These are phyloP conservation scores for Xenopus borealis DNA, from an alignment of 2,113 vertebrate species.

Conservation along the genomic window DNA sequence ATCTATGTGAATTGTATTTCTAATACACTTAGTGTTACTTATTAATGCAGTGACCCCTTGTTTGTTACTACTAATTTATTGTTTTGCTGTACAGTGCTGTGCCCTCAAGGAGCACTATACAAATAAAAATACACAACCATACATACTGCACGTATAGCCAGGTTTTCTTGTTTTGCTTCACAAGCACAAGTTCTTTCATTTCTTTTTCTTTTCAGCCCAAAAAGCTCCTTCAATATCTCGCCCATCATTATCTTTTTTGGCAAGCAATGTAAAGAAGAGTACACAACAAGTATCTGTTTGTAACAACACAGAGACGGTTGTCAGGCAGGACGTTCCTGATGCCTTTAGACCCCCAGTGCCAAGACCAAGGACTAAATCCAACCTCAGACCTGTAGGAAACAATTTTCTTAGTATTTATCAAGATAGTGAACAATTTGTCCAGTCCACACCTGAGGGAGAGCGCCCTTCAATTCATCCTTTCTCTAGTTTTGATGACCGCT, in stretches of 20 bases:
- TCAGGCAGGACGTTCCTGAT: conserved; percentile 55
- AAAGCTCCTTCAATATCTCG: conserved; percentile 77
- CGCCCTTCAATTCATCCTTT: conserved; percentile 56
- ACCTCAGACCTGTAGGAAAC: conserved; percentile 64
- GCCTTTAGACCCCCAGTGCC: conserved; percentile 73
- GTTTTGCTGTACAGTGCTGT: too few species aligned
- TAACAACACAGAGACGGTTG: conserved; percentile 58
- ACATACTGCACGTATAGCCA: too few species aligned
- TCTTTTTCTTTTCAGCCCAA: conserved; percentile 61
- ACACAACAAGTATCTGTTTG: conserved; percentile 58
- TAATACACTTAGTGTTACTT: too few species aligned
- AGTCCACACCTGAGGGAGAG: conserved; percentile 13
- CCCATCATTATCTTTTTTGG: conserved; percentile 54
- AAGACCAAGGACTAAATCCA: conserved; percentile 80
- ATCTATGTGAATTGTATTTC: too few species aligned
- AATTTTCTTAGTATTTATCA: conserved; percentile 61
- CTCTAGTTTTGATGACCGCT: conserved; percentile 63
- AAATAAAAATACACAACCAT: too few species aligned
- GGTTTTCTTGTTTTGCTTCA: too few species aligned
- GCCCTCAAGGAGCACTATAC: too few species aligned
- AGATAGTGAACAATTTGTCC: conserved; percentile 52
- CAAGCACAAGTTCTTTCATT: background rate
- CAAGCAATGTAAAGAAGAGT: conserved; percentile 51
- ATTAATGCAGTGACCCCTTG: too few species aligned
- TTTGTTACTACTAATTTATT: too few species aligned